Conservation (phyloP, 2,113 vertebrate species). For the Emydura subglobosa region DNA sequence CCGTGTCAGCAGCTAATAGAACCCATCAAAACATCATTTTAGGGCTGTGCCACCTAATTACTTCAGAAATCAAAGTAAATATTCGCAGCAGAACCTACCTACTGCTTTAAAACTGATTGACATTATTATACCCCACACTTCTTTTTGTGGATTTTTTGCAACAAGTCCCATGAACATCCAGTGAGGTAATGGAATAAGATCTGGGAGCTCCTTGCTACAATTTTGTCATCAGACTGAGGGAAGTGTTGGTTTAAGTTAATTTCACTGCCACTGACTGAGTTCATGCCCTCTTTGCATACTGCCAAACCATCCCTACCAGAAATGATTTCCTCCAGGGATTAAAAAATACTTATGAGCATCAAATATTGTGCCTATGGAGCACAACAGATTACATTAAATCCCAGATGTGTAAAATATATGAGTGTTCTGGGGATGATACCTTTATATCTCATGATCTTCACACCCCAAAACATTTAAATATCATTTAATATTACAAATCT, state of each 20-base stretch:
- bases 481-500: neutral
- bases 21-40: constrained; percentile 71
- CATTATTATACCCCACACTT: neutral
- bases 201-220: neutral
- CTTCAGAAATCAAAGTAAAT: constrained; percentile 58
- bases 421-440: neutral
- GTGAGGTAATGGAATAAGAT: neutral
- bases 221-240: neutral
- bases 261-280: neutral
- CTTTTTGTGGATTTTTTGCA: neutral
- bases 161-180: neutral
- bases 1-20: constrained; percentile 64
- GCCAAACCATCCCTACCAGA: neutral
- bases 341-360: neutral
- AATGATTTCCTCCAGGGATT: neutral
- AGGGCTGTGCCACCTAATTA: constrained; percentile 46
- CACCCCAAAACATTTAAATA: neutral
- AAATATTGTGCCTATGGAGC: fast-evolving
- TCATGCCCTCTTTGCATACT: neutral
- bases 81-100: constrained; percentile 43
- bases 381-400: neutral
- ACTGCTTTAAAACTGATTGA: constrained; percentile 11
- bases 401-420: neutral
- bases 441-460: neutral
- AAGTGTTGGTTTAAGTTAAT: neutral